Conservation (phyloP, 2,888 invertebrate species). For the Eumacrocentrus americanus region DNA sequence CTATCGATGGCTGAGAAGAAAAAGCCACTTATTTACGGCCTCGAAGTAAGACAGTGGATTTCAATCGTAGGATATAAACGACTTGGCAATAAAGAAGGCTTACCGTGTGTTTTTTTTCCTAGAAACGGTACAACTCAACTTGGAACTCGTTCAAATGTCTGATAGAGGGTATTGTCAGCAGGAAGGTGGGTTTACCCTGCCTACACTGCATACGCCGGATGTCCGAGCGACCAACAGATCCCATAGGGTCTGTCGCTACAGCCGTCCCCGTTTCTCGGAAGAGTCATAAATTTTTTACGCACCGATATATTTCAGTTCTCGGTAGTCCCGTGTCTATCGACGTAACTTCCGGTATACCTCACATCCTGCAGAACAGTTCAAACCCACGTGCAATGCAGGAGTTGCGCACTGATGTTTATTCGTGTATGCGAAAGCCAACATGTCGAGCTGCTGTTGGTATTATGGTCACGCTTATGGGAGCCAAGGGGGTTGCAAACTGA, state of each 20-base stretch:
- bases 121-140: conserved; percentile 45
- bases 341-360: conserved; percentile 35
- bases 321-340: conserved; percentile 36
- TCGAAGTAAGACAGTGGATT: conserved; percentile 27
- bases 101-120: conserved; percentile 23
- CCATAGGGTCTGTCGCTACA: conserved; percentile 17
- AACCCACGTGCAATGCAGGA: conserved; percentile 7
- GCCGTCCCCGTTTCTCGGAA: conserved; percentile 24
- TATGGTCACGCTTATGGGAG: conserved; percentile 12
- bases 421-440: conserved; percentile 10
- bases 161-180: conserved; percentile 44
- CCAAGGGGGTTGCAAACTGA: conserved; percentile 12
- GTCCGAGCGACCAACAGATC: conserved; percentile 16
- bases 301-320: conserved; percentile 28
- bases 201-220: conserved; percentile 17
- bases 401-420: conserved; percentile 21
- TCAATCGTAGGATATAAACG: conserved; percentile 32
- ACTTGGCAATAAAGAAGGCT: conserved; percentile 28
- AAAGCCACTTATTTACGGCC: conserved; percentile 27
- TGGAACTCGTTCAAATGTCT: conserved; percentile 53
- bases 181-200: conserved; percentile 34
- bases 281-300: conserved; percentile 33
- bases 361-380: conserved; percentile 13
- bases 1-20: conserved; percentile 2
- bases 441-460: conserved; percentile 10